Percentiles rank a stretch among this genome's conserved stretches.
Conservation (phyloP, 2,888 invertebrate genomes). For the Stramonita haemastoma region DNA sequence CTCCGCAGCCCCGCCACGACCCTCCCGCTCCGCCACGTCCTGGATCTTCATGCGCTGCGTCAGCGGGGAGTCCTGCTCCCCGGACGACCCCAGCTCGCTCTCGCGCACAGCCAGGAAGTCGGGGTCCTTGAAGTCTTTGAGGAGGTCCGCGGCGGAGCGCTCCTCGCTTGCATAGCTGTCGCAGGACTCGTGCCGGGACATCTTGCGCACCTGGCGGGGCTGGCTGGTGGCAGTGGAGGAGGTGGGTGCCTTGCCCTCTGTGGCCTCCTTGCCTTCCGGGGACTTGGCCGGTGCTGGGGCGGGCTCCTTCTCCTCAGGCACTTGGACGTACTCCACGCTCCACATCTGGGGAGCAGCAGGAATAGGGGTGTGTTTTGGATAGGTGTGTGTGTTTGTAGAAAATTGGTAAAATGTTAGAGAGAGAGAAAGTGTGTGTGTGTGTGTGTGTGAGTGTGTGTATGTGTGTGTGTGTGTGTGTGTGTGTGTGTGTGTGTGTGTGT, state of each 20-base stretch:
- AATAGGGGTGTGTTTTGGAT: no score
- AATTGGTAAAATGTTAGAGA: no score
- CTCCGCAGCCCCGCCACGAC: not conserved
- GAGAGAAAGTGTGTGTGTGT: no score
- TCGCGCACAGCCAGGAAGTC: constrained; percentile 66
- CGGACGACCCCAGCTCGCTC: constrained; percentile 72
- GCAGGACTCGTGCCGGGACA: constrained; percentile 55
- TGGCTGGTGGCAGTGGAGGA: constrained; percentile 35
- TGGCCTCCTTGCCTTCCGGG: constrained; percentile 11
- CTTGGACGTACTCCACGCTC: constrained; percentile 95
- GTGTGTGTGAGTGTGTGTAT: no score
- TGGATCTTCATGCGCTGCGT: constrained; percentile 52
- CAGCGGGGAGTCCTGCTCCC: constrained; percentile 71
- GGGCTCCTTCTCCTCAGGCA: constrained; percentile 81
- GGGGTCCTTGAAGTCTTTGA: constrained; percentile 73
- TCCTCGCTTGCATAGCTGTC: constrained; percentile 63
- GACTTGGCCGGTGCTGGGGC: constrained; percentile 44
- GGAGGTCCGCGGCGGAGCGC: constrained; percentile 61
- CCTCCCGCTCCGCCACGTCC: constrained; percentile 12
- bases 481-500: no score
- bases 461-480: no score
- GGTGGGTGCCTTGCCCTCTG: constrained; percentile 39
- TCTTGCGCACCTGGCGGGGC: constrained; percentile 38
- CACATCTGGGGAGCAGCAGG: constrained; percentile 87
- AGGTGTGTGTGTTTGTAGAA: no score